A percentile compares a stretch with the other conserved stretches of the same genome.
Conservation (phyloP, 2,888 invertebrate genomes). For the Platypus cylindrus region DNA sequence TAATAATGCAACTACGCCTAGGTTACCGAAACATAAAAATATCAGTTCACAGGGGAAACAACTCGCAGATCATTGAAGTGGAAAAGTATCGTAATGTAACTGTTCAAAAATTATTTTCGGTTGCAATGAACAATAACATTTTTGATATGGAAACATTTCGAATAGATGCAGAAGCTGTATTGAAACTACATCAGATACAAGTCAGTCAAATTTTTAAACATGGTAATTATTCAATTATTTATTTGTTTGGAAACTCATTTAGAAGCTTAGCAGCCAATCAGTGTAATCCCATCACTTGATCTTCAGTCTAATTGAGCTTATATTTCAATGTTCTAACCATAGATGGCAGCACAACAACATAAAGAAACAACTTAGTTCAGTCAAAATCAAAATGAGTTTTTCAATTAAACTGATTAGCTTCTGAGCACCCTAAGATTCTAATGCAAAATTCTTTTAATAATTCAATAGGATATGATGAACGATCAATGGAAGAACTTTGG, state of each 20-base stretch:
- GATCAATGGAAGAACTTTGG: constrained; percentile 61
- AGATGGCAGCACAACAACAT: too few species aligned
- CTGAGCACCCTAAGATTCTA: too few species aligned
- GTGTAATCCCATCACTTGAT: too few species aligned
- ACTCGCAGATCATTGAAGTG: constrained; percentile 13
- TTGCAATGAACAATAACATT: constrained; percentile 49
- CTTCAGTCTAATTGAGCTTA: too few species aligned
- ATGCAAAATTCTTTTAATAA: too few species aligned
- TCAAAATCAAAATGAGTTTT: too few species aligned
- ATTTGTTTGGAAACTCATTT: background rate
- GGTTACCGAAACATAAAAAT: constrained; percentile 8
- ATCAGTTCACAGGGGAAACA: constrained; percentile 12
- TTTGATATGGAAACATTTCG: constrained; percentile 56
- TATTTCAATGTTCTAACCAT: too few species aligned
- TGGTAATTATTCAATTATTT: too few species aligned
- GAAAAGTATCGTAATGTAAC: constrained; percentile 39
- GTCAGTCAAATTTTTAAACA: constrained; percentile 52
- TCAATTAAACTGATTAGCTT: too few species aligned
- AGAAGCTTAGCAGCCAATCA: background rate
- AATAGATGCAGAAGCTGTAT: constrained; percentile 44
- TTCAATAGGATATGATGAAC: constrained; percentile 46
- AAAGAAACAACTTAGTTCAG: too few species aligned
- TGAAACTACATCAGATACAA: constrained; percentile 54
- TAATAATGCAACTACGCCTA: too few species aligned
- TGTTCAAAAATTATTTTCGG: constrained; percentile 53